Evolutionary conservation across 2,888 invertebrate genomes (phyloP).

Genomic region (Dichetophora obliterata): DNA sequence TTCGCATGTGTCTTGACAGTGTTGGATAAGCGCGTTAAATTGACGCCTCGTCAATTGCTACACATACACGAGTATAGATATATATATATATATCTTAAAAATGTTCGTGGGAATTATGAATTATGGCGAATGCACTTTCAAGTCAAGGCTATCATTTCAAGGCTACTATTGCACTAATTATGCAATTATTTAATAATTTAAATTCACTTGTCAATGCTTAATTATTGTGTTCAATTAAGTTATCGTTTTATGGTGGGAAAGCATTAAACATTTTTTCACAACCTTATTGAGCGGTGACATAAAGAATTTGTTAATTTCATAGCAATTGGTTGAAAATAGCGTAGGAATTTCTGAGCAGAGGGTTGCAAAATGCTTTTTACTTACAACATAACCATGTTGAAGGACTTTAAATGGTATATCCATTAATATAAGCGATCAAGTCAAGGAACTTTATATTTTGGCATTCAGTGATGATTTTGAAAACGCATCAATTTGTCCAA

Average conservation of each 20-base stretch:
- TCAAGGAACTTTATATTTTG: too few relatives aligned
- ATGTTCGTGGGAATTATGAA: constrained; percentile 18
- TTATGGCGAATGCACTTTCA: not conserved
- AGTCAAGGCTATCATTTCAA: constrained; percentile 1
- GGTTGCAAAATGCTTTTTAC: too few relatives aligned
- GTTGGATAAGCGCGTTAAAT: constrained; percentile 1
- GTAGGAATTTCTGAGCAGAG: too few relatives aligned
- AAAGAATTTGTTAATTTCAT: not conserved
- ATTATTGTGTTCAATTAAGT: constrained; percentile 15
- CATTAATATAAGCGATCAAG: too few relatives aligned
- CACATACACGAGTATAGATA: not conserved
- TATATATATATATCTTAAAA: too few relatives aligned
- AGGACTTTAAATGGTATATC: too few relatives aligned
- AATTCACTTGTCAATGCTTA: constrained; percentile 21
- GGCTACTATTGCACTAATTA: constrained; percentile 7
- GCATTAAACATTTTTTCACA: not conserved
- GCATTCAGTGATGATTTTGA: too few relatives aligned
- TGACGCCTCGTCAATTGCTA: not conserved
- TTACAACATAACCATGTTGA: too few relatives aligned
- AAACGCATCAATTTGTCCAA: too few relatives aligned
- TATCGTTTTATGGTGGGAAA: not conserved
- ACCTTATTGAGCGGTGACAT: constrained; percentile 5
- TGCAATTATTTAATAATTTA: constrained; percentile 34
- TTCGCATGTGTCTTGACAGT: not conserved
- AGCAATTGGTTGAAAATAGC: not conserved